Evolutionary conservation across 2,113 vertebrate species (phyloP), one percentile per base, ranked within the genome.

Genomic region (Stegastes partitus): DNA sequence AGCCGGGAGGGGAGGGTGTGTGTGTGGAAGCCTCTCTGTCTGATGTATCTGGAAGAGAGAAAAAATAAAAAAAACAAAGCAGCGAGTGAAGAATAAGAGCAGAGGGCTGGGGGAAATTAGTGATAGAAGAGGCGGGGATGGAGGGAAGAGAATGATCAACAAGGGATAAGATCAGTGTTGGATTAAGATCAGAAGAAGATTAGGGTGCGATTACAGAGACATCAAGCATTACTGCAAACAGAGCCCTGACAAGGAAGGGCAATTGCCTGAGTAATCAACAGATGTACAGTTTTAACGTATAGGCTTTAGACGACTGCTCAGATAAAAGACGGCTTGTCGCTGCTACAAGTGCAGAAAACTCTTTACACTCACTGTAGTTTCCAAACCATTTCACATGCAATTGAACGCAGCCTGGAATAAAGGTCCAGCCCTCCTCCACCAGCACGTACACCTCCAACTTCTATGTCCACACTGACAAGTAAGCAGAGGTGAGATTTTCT

Each of bases 161-260:
- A 73, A 63, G 62, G 59, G 68, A 81, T 68, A 68, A 68, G 72
- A 82, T 90, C 79, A 81, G 84, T 67, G 77, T 53, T 77, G 76
- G 87, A 86, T 92, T 87, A 69, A 74, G 88, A 90, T 71, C 45
- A 81, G 75, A 80, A 57, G 61, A 68, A 77, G 82, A 84, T 87
- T 91, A 88, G 16, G 15, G 22, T 54, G 61, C 50, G 73, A 84
- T 89, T 84, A 84, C 79, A 6, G 9, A 85, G 74, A 83, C 73
- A 67, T 78, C 64, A 71, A 84, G 78, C 57, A 72, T 77, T 76
- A 58, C 81, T 63, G 58, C 84, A 86, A 88, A 74, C 84, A 73
- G 39, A 77, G 73, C 61, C 50, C 50, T 9, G 56, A 88, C 83
- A 77, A 74, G 61, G 74, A 62, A 68, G 65, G 65, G 58, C 61